A percentile compares a stretch with the other conserved stretches of the same genome.
Conservation (phyloP, 2,113 vertebrate genomes). For the Tragelaphus scriptus region DNA sequence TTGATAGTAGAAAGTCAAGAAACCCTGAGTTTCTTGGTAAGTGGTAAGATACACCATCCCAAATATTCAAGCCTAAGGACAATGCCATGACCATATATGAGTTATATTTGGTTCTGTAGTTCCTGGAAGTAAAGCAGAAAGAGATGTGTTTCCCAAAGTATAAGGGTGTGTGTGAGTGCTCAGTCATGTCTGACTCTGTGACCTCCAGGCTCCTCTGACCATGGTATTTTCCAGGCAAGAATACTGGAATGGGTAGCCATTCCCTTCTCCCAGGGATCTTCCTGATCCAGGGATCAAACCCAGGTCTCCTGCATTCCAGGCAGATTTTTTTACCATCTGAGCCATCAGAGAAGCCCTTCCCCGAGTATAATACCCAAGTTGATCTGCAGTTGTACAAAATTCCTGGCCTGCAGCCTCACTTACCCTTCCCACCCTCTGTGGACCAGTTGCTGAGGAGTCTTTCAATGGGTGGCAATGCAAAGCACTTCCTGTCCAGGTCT, state of each 20-base stretch:
- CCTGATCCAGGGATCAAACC: not conserved
- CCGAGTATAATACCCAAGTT: not conserved
- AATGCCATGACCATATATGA: not conserved
- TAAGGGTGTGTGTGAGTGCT: not conserved
- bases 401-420: not conserved
- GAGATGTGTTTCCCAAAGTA: not conserved
- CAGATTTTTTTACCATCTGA: not conserved
- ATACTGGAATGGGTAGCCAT: not conserved
- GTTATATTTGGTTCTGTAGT: not conserved
- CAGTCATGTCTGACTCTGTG: not conserved
- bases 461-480: fast-evolving
- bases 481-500: not conserved
- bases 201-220: not conserved
- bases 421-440: too few species aligned
- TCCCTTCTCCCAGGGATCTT: not conserved
- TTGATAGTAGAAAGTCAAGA: not conserved
- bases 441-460: not conserved
- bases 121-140: not conserved
- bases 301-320: not conserved
- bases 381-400: too few species aligned
- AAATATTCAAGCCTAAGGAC: not conserved
- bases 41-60: not conserved
- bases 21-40: too few species aligned
- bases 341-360: not conserved
- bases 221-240: not conserved